A percentile compares a stretch with the other conserved stretches of the same genome.
Evolutionary conservation across 2,113 vertebrate species (phyloP).

Genomic region (Tichodroma muraria): DNA sequence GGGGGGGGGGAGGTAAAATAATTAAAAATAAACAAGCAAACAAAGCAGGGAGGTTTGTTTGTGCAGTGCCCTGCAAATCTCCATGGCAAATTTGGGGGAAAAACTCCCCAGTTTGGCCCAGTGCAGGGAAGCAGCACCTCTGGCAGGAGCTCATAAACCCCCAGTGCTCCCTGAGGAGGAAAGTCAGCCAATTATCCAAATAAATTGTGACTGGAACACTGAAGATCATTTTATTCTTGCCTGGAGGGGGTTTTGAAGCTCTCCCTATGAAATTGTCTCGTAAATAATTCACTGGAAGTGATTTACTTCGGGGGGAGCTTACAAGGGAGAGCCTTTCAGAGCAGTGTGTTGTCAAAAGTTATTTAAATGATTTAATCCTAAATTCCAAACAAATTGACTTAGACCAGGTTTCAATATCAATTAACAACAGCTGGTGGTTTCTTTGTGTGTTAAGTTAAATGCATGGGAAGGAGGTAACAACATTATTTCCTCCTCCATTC

Average conservation of each 20-base stretch:
- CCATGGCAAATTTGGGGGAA: no score
- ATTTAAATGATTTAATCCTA: constrained; percentile 48
- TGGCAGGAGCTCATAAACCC: neutral
- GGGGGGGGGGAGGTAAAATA: neutral
- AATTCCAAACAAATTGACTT: constrained; percentile 52
- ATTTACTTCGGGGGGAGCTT: constrained; percentile 57
- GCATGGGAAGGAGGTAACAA: neutral
- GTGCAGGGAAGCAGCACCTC: neutral
- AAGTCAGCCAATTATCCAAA: constrained; percentile 54
- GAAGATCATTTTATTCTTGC: constrained; percentile 68
- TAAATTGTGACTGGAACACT: constrained; percentile 64
- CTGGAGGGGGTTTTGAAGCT: constrained; percentile 64
- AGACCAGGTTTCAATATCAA: constrained; percentile 54
- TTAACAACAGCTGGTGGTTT: constrained; percentile 29
- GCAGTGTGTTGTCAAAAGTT: constrained; percentile 47
- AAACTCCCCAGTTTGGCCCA: neutral
- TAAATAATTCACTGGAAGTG: constrained; percentile 70
- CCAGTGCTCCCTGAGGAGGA: neutral
- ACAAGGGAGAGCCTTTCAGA: constrained; percentile 24
- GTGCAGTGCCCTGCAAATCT: neutral
- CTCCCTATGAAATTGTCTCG: constrained; percentile 64
- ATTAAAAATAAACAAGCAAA: neutral
- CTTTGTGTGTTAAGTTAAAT: neutral
- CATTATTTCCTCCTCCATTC: neutral
- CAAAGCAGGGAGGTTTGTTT: neutral